phyloP scores from a whole-genome alignment of 53 echinoderm and acorn worm genomes.

The Temnopleurus reevesii region DNA sequence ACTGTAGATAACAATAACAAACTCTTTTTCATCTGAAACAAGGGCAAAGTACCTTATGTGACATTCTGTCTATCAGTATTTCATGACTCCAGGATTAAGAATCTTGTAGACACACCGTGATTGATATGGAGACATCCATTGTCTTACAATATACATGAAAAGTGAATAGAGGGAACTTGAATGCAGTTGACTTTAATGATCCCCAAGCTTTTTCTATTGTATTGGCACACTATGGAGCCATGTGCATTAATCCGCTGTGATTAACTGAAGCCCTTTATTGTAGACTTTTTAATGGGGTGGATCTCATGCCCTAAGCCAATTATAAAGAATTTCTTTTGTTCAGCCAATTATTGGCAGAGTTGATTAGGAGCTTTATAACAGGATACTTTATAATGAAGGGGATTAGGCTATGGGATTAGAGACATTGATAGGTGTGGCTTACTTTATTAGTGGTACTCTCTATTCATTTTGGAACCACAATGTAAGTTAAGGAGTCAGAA shows the following conservation, averaged over 20 bases:
- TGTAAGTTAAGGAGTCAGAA: neutral
- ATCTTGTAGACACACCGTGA: too few species aligned
- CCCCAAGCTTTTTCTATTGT: neutral
- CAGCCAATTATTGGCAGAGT: too few species aligned
- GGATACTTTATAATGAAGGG: neutral
- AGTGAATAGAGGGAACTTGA: too few species aligned
- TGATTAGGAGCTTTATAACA: too few species aligned
- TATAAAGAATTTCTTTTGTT: neutral
- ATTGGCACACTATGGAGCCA: neutral
- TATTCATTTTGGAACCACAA: neutral
- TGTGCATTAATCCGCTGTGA: neutral
- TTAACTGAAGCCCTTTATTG: neutral
- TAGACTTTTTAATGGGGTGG: neutral
- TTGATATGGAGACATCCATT: too few species aligned
- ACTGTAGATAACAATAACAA: too few species aligned
- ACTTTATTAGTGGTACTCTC: neutral
- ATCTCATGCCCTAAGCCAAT: neutral
- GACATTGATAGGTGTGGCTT: neutral
- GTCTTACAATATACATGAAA: too few species aligned
- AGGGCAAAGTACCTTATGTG: too few species aligned
- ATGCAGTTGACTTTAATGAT: too few species aligned
- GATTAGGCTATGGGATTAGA: neutral
- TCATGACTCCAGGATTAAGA: too few species aligned
- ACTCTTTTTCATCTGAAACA: too few species aligned
- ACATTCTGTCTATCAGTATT: too few species aligned